Evolutionary conservation across 2,888 invertebrate genomes (phyloP), one percentile per base, ranked within the genome.

Genomic region (Lingula anatina): DNA sequence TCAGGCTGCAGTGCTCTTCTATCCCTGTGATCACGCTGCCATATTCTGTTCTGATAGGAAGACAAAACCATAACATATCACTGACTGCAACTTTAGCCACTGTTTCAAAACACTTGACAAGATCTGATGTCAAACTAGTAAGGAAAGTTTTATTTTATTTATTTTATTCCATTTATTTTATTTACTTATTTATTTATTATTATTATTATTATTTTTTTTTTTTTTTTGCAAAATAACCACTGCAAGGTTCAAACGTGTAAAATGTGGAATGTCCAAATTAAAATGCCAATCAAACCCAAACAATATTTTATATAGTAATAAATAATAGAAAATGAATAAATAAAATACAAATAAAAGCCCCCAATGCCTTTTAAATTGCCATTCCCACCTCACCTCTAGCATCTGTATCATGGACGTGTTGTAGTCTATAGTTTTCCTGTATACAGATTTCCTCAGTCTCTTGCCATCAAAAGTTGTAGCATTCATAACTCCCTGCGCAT

Each of bases 371-470:
- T n/a, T 37, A 21, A 46, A 2, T 18, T n/a, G n/a, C n/a, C n/a
- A n/a, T n/a, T n/a, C n/a, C n/a, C n/a, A n/a, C n/a, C 95, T 77
- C 78, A 89, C 89, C 84, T 96, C 91, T 66, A 97, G 78, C 67
- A 89, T 89, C 77, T 89, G 89, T 54, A 95, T 89, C 68, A 96
- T 88, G 35, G 96, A 86, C 21, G 94, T 87, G 82, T 96, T 96
- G 78, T 96, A 96, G 81, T 97, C 97, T 47, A 97, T 94, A 28
- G 96, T 97, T 81, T 95, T 95, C 63, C 96, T 83, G 86, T 95
- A 93, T 57, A 95, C 91, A 62, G 94, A 92, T 81, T 96, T 96
- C 68, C 96, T 82, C 66, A 95, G 83, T 59, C 94, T 84, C 81
- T 96, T 94, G 52, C 95, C 96, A 82, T 96, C 95, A 75, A 69